Conservation (phyloP, 2,113 vertebrate genomes). For the Dasyurus viverrinus region DNA sequence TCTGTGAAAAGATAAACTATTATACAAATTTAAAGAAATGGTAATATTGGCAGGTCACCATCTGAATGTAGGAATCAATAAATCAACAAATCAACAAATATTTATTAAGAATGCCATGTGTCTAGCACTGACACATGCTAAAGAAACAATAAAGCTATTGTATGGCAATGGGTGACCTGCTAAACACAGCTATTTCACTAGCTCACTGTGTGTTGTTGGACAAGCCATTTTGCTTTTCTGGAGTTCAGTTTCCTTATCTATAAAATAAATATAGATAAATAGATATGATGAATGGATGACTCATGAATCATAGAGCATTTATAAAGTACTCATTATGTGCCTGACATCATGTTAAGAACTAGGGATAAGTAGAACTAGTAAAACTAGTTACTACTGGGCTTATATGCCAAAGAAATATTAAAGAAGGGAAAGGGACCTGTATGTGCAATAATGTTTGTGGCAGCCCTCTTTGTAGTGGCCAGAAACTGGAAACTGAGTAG, state of each 20-base stretch:
- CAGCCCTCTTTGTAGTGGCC: too few species aligned
- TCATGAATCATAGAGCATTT: not conserved
- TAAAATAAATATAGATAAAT: not conserved
- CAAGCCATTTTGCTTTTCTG: not conserved
- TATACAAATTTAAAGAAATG: not conserved
- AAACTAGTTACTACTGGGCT: too few species aligned
- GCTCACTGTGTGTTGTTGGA: not conserved
- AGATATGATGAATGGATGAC: not conserved
- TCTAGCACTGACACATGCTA: not conserved
- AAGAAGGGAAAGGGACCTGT: too few species aligned
- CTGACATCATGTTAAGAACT: not conserved
- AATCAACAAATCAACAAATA: not conserved
- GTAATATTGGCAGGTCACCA: not conserved
- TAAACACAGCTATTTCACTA: not conserved
- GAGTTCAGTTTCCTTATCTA: not conserved
- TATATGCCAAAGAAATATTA: too few species aligned
- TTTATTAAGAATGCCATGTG: not conserved
- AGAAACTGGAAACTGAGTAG: too few species aligned
- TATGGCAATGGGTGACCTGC: not conserved
- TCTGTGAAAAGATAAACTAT: not conserved
- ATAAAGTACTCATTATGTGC: not conserved
- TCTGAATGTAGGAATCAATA: not conserved
- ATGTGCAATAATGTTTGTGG: too few species aligned
- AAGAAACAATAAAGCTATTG: not conserved
- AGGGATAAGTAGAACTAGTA: too few species aligned